Evolutionary conservation across 1,140 invertebrate species (phyloP).

Genomic region (Druon quercuslanigerum): DNA sequence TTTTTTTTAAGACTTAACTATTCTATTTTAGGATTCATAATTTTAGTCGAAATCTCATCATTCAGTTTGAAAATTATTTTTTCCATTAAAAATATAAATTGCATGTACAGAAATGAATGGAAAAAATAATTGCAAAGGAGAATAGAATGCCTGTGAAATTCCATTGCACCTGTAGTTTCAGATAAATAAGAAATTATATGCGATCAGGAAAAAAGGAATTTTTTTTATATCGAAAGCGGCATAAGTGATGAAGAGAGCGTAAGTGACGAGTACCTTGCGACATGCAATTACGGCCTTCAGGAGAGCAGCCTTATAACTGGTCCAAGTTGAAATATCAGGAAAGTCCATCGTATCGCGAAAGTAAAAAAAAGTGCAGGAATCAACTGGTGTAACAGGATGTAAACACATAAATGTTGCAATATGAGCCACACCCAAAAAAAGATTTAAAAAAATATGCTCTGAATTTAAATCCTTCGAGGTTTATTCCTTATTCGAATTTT

Average conservation of each 20-base stretch:
- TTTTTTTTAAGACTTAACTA: no score
- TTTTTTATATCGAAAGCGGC: slow-evolving; percentile 23
- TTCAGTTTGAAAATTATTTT: no score
- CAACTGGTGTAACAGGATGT: slow-evolving; percentile 35
- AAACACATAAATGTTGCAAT: slow-evolving; percentile 11
- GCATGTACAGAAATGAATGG: not conserved
- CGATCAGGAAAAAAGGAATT: not conserved
- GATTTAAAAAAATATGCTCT: slow-evolving; percentile 2
- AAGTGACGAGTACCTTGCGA: slow-evolving; percentile 20
- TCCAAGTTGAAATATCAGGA: slow-evolving; percentile 42
- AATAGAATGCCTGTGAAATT: not conserved
- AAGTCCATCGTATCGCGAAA: slow-evolving; percentile 4
- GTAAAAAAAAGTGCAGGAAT: slow-evolving; percentile 26
- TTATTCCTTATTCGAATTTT: not conserved
- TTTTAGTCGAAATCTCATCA: no score
- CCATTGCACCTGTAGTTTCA: not conserved
- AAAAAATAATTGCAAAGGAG: not conserved
- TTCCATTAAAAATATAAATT: not conserved
- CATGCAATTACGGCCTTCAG: slow-evolving; percentile 26
- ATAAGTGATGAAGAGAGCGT: slow-evolving; percentile 36
- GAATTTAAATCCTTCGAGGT: not conserved
- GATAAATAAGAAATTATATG: slow-evolving; percentile 8
- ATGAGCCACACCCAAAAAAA: slow-evolving; percentile 33
- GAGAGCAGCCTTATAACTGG: slow-evolving; percentile 35
- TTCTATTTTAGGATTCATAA: no score